Evolutionary conservation across 1,140 invertebrate genomes (phyloP).

Genomic region (Plodia interpunctella): DNA sequence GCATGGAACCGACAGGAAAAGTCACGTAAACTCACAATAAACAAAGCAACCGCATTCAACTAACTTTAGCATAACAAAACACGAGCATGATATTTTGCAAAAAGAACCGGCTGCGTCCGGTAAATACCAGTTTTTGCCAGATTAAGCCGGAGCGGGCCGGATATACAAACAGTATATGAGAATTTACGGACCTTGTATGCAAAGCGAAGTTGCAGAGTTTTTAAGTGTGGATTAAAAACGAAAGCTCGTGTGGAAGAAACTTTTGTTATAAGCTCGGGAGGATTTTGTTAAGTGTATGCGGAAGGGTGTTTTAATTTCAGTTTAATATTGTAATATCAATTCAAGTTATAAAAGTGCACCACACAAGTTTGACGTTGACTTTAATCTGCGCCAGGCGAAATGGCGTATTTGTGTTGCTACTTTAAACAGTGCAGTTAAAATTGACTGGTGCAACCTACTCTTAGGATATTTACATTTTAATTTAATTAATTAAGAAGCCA

Average conservation of each 20-base stretch:
- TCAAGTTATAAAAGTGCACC: no score
- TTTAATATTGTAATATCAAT: no score
- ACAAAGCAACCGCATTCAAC: conserved; percentile 7
- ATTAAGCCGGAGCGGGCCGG: conserved; percentile 47
- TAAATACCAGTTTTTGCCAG: conserved; percentile 60
- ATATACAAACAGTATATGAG: conserved; percentile 55
- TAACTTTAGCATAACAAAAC: conserved; percentile 9
- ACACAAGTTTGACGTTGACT: no score
- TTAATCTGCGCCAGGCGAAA: no score
- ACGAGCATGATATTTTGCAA: conserved; percentile 9
- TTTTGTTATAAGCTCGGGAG: conserved; percentile 10
- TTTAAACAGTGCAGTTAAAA: no score
- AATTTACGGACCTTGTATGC: conserved; percentile 48
- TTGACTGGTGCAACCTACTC: no score
- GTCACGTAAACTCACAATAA: conserved; percentile 6
- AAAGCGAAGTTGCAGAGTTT: conserved; percentile 24
- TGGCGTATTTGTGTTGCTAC: no score
- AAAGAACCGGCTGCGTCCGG: conserved; percentile 36
- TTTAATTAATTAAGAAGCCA: no score
- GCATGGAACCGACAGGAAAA: neutral
- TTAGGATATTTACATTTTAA: no score
- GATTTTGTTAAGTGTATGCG: neutral
- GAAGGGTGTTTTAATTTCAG: neutral
- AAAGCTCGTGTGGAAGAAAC: conserved; percentile 9
- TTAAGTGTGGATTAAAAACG: conserved; percentile 18